Conservation (phyloP, 2,113 vertebrate species). For the Phocoena sinus region DNA sequence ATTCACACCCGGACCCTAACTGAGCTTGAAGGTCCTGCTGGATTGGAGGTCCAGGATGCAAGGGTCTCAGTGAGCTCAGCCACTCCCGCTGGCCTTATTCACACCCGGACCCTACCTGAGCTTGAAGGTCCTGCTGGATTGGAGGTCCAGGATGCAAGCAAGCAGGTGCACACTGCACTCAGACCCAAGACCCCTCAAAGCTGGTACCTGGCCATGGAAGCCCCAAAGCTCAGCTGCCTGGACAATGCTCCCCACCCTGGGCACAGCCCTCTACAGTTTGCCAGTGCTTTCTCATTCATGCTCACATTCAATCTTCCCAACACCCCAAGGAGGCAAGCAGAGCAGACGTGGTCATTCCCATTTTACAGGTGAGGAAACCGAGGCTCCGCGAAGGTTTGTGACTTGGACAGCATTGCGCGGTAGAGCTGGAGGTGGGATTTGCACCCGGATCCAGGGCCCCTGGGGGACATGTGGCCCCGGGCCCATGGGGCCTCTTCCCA, state of each 20-base stretch:
- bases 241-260: accelerated
- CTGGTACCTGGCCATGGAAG: accelerated
- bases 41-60: not conserved
- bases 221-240: accelerated
- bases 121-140: not conserved
- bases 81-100: not conserved
- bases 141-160: not conserved
- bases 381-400: not conserved
- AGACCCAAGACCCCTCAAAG: not conserved
- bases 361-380: not conserved
- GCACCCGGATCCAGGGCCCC: not conserved
- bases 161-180: accelerated
- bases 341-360: not conserved
- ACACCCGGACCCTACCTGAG: not conserved
- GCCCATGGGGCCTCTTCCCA: not conserved
- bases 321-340: not conserved
- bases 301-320: not conserved
- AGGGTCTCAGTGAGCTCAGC: not conserved
- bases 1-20: no score
- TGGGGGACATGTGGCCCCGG: not conserved
- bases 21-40: not conserved
- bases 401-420: accelerated
- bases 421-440: no score
- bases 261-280: not conserved
- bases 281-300: not conserved